These are phyloP conservation scores for Apodemia mormo DNA, from an alignment of 2,888 invertebrate species.

Conservation along the genomic window DNA sequence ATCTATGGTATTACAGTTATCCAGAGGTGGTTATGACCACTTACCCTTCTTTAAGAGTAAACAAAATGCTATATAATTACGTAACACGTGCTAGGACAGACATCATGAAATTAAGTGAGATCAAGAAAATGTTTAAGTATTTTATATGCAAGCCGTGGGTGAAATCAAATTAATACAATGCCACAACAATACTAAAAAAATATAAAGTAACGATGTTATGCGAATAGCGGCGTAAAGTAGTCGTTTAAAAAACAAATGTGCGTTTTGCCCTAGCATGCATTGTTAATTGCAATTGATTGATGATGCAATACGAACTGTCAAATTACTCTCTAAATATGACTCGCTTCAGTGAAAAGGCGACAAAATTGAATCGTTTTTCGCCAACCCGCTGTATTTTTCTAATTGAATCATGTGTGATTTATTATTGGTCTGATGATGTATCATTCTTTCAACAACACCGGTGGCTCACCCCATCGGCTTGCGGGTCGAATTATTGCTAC, in stretches of 20 bases:
- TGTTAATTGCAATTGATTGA: slow-evolving; percentile 74
- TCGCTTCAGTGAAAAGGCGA: slow-evolving; percentile 54
- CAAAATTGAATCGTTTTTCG: slow-evolving; percentile 65
- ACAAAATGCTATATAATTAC: no score
- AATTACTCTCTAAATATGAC: slow-evolving; percentile 67
- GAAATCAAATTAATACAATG: background rate
- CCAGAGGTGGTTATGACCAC: no score
- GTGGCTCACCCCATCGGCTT: slow-evolving; percentile 72
- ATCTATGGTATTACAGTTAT: no score
- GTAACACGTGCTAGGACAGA: no score
- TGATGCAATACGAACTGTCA: slow-evolving; percentile 73
- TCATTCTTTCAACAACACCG: slow-evolving; percentile 80
- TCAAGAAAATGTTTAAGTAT: background rate
- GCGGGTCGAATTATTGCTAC: slow-evolving; percentile 76
- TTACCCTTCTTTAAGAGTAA: no score
- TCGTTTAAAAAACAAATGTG: slow-evolving; percentile 22
- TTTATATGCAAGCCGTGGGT: background rate
- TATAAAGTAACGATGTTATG: background rate
- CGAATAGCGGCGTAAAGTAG: background rate
- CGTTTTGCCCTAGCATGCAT: slow-evolving; percentile 32
- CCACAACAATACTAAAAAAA: background rate
- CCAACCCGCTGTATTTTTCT: slow-evolving; percentile 72
- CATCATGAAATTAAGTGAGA: background rate
- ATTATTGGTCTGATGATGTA: slow-evolving; percentile 81
- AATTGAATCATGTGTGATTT: slow-evolving; percentile 82